Evolutionary conservation across 2,797 vertebrate genomes (phyloP), one percentile per base, ranked within the genome.

Genomic region (Cynopterus sphinx): DNA sequence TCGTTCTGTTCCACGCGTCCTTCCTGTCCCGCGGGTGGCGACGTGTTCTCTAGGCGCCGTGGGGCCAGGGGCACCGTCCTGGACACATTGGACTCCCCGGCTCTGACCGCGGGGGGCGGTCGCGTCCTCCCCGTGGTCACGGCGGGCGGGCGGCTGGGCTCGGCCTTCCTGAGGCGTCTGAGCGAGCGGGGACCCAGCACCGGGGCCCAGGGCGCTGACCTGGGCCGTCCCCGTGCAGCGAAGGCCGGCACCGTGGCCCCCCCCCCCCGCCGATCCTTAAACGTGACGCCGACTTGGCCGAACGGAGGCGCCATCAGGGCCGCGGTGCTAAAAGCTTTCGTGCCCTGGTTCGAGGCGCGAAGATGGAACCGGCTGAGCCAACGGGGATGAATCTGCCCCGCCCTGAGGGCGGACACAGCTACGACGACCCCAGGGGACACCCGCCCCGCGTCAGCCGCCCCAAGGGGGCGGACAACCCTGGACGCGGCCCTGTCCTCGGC

Each of bases 171-270:
- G 96, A 97, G 95, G 91, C 89, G 95, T 82, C 90, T 94, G 90
- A 97, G 96, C 96, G 96, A 94, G 94, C 90, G 90, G 90, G 92
- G 94, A 96, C 96, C 91, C 86, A 36, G 70, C 90, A 28, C 6
- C 0, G 19, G 68, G 75, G 57, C 73, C 82, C 57, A 12, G 1
- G 77, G 90, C 12, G 46, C 46, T 49, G 46, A 49, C 46, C 46
- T 49, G 13, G 46, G 46, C 46, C 46, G 13, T 13, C 10, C 2
- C 43, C 12, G 43, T 2, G 2, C 9, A 11, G 9, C 12, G 43
- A 46, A 46, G 43, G 43, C 43, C 43, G 46, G 46, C 46, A 68
- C 73, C 3, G 0, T 9, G 21, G 59, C 55, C 19, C 5, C 71
- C 73, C 68, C 13, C 61, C 84, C 67, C 51, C 73, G 16, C 46